Evolutionary conservation across 2,797 vertebrate species (phyloP).

Genomic region (Acrossocheilus fasciatus): DNA sequence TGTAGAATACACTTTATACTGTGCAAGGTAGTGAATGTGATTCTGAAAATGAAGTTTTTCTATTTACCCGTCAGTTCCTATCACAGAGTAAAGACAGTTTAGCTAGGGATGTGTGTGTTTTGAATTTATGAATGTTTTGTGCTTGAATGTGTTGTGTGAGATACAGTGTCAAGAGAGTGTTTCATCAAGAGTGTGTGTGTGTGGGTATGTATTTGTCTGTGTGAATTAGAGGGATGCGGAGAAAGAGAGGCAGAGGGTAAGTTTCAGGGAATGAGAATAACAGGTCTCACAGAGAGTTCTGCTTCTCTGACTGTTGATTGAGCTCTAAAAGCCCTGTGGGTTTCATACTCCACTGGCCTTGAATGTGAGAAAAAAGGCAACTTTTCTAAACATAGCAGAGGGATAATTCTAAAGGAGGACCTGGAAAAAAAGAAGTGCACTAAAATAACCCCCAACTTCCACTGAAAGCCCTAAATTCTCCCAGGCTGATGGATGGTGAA

Average conservation of each 20-base stretch:
- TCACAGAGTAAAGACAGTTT: neutral
- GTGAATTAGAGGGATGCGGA: constrained; percentile 37
- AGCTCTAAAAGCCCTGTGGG: constrained; percentile 40
- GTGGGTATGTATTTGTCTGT: constrained; percentile 39
- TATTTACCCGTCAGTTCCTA: neutral
- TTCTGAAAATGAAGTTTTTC: neutral
- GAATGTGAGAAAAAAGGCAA: constrained; percentile 44
- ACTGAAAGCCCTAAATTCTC: constrained; percentile 27
- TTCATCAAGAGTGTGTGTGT: constrained; percentile 25
- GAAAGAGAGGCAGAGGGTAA: constrained; percentile 28
- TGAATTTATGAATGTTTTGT: constrained; percentile 9
- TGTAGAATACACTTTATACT: neutral
- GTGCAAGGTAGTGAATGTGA: neutral
- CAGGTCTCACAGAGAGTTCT: constrained; percentile 31
- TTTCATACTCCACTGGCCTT: constrained; percentile 55
- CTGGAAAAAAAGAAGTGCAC: constrained; percentile 27
- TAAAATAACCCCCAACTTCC: constrained; percentile 44
- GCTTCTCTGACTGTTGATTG: constrained; percentile 39
- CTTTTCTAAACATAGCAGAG: constrained; percentile 52
- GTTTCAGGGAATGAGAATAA: constrained; percentile 40
- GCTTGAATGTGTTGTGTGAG: constrained; percentile 40
- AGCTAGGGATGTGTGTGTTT: neutral
- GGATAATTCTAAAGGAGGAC: constrained; percentile 44
- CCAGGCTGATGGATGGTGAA: constrained; percentile 41
- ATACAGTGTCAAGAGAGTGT: constrained; percentile 16